Evolutionary conservation across 2,888 invertebrate species (phyloP).

Genomic region (Agriopis aurantiaria): DNA sequence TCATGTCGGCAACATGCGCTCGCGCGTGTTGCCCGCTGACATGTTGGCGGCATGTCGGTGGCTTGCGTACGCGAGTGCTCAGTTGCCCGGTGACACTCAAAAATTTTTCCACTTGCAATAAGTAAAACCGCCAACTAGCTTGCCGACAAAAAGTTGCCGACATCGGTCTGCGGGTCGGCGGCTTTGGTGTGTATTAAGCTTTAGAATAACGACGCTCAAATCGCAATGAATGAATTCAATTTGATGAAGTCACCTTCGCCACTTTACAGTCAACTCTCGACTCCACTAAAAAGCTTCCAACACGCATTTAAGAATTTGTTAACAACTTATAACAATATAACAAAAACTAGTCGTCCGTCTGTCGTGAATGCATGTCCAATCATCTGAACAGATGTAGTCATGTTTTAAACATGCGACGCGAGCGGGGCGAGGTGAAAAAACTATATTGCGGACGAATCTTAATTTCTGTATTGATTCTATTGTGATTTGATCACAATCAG

Average conservation of each 20-base stretch:
- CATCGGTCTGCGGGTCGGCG: no score
- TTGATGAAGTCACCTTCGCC: conserved; percentile 34
- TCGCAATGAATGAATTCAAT: conserved; percentile 15
- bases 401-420: conserved; percentile 62
- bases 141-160: no score
- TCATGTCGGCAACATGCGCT: no score
- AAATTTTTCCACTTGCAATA: no score
- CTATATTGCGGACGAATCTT: conserved; percentile 35
- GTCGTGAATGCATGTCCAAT: conserved; percentile 57
- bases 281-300: conserved; percentile 34
- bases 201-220: not conserved
- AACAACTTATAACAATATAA: conserved; percentile 41
- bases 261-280: conserved; percentile 32
- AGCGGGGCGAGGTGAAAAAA: conserved; percentile 26
- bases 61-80: no score
- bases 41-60: no score
- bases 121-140: no score
- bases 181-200: not conserved
- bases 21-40: no score
- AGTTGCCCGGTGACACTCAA: no score
- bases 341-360: conserved; percentile 49
- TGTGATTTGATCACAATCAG: conserved; percentile 6
- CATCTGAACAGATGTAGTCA: conserved; percentile 66
- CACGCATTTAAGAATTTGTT: conserved; percentile 41
- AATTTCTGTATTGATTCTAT: conserved; percentile 22